Evolutionary conservation across 1,140 invertebrate genomes (phyloP).

Genomic region (Drosophila lacertosa): DNA sequence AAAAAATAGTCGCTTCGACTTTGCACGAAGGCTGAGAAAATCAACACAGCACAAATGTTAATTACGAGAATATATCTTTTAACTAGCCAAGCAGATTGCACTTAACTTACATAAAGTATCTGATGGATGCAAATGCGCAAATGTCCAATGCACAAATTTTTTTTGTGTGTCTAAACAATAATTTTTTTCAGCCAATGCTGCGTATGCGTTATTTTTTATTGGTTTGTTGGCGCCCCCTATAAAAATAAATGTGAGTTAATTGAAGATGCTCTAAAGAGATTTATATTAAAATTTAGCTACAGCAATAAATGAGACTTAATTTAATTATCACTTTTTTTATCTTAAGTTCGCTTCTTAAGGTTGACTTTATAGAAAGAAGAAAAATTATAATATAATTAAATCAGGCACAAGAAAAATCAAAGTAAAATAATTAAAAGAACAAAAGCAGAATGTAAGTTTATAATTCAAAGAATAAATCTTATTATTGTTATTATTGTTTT

Average conservation of each 20-base stretch:
- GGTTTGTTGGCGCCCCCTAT: background rate
- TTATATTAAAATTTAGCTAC: too few species aligned
- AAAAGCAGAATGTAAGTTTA: too few species aligned
- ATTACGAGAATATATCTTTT: slow-evolving; percentile 66
- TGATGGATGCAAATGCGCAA: slow-evolving; percentile 37
- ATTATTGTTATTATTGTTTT: too few species aligned
- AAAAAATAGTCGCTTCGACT: slow-evolving; percentile 48
- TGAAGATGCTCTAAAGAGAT: background rate
- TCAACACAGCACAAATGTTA: slow-evolving; percentile 77
- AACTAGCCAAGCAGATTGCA: slow-evolving; percentile 42
- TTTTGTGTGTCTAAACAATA: background rate
- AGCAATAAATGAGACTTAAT: too few species aligned
- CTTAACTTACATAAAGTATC: slow-evolving; percentile 39
- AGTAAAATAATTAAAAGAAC: too few species aligned
- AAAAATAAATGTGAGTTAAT: background rate
- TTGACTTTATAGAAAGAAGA: too few species aligned
- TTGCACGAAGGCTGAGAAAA: slow-evolving; percentile 79
- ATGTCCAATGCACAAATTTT: slow-evolving; percentile 8
- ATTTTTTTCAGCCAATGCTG: slow-evolving; percentile 15
- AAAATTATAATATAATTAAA: too few species aligned
- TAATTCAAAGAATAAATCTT: too few species aligned
- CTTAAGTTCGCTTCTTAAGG: too few species aligned
- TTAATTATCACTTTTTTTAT: too few species aligned
- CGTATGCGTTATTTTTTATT: slow-evolving; percentile 25
- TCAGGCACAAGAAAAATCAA: too few species aligned